Base-by-base conservation (phyloP, 2,888 invertebrate species). In the Adelognathus sp. region DNA sequence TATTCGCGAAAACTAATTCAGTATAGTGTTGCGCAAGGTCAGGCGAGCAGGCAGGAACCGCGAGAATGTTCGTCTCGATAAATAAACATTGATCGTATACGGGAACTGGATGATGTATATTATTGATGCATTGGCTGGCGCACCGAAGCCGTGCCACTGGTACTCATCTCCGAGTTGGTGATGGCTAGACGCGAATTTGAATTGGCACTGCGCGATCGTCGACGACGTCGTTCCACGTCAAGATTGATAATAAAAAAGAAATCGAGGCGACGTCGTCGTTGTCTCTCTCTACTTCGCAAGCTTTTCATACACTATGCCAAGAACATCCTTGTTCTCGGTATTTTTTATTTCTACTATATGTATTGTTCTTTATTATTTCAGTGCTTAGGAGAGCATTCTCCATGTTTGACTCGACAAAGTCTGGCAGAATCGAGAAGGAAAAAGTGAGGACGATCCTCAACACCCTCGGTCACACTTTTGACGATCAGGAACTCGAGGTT, bases 391-490 rank as follows among this genome's bases (percentile, higher is more conserved):
- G 96, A 86, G 96, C 96, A 18, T 97, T 97, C 93, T 94, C 95
- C 89, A 97, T 97, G 96, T 97, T 97, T 92, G 96, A 97, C 91
- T 95, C 96, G 24, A 94, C 94, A 86, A 96, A 96, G 88, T 94
- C 95, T 83, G 96, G 96, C 33, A 94, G 93, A 85, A 96, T 97
- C 75, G 96, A 96, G 86, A 96, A 95, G 88, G 96, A 96, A 87
- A 96, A 96, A 89, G 95, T 96, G 1, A 93, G 95, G 39, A 96
- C 95, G 36, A 96, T 97, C 85, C 93, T 97, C 60, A 96, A 96
- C 91, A 96, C 96, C 1, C 94, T 97, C 92, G 96, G 96, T 29
- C 96, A 96, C 89, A 95, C 95, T 84, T 96, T 95, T 86, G 96
- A 96, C 85, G 96, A 96, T 86, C 93, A 94, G 50, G 96, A 96